Conservation (phyloP, 2,888 invertebrate species). For the Drosophila melanosoma region DNA sequence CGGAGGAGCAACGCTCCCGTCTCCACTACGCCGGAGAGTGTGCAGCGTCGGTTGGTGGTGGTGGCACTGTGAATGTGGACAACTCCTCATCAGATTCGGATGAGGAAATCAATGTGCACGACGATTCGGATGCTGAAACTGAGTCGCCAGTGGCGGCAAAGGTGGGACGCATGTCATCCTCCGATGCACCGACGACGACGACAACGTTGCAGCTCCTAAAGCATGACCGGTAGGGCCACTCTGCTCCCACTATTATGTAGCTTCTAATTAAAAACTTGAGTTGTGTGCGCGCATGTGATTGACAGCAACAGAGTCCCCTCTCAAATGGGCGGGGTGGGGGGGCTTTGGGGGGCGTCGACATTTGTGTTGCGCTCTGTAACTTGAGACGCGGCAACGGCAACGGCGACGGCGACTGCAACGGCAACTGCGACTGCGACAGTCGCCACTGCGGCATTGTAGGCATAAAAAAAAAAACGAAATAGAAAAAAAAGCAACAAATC, state of each 20-base stretch:
- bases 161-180: constrained; percentile 75
- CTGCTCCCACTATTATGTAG: constrained; percentile 16
- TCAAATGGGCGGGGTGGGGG: constrained; percentile 3
- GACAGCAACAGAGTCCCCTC: constrained; percentile 59
- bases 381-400: constrained; percentile 47
- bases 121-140: constrained; percentile 86
- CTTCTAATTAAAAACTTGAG: constrained; percentile 78
- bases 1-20: constrained; percentile 80
- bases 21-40: constrained; percentile 57
- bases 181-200: constrained; percentile 54
- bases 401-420: constrained; percentile 21
- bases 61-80: constrained; percentile 78
- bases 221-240: constrained; percentile 81
- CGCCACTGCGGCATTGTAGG: constrained; percentile 35
- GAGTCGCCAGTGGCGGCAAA: constrained; percentile 71
- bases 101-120: constrained; percentile 94
- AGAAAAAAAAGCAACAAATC: constrained; percentile 61
- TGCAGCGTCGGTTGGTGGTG: constrained; percentile 17
- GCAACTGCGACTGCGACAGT: constrained; percentile 2
- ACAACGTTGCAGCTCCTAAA: constrained; percentile 83
- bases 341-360: constrained; percentile 45
- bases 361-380: constrained; percentile 62
- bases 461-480: constrained; percentile 14
- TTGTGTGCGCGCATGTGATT: constrained; percentile 82
- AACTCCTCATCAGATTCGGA: constrained; percentile 83